These are phyloP conservation scores for Eurosta solidaginis DNA, from an alignment of 1,140 invertebrate genomes.

Conservation along the genomic window DNA sequence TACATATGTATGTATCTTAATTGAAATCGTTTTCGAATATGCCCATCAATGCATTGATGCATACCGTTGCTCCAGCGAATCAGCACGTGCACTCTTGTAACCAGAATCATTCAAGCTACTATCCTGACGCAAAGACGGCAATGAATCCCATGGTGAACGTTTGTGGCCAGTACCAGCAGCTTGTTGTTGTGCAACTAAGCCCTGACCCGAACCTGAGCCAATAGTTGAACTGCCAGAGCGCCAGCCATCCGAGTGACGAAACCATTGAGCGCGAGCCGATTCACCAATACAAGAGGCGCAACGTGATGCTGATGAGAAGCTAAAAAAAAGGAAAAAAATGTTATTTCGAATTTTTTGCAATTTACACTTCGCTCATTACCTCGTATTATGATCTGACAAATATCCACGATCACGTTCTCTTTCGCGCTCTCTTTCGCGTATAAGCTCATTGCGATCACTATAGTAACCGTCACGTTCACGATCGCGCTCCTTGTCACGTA, in stretches of 20 bases:
- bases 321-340: conserved; percentile 39
- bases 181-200: conserved; percentile 56
- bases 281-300: conserved; percentile 84
- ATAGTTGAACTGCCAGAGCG: conserved; percentile 76
- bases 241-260: conserved; percentile 85
- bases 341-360: neutral
- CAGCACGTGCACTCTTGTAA: conserved; percentile 81
- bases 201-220: conserved; percentile 64
- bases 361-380: conserved; percentile 62
- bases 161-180: conserved; percentile 62
- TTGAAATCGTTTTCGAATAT: neutral
- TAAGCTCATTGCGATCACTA: conserved; percentile 81
- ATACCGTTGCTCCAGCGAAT: conserved; percentile 83
- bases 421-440: conserved; percentile 68
- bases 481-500: conserved; percentile 64
- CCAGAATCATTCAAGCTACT: conserved; percentile 82
- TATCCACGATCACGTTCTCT: conserved; percentile 79
- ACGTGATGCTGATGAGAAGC: conserved; percentile 67
- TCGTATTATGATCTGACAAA: conserved; percentile 82
- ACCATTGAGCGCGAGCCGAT: conserved; percentile 82
- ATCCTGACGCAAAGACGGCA: conserved; percentile 80
- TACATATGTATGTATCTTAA: neutral
- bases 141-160: conserved; percentile 81
- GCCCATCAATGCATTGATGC: neutral
- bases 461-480: conserved; percentile 82